Evolutionary conservation across 2,113 vertebrate genomes (phyloP), one percentile per base, ranked within the genome.

Genomic region (Scophthalmus maximus): DNA sequence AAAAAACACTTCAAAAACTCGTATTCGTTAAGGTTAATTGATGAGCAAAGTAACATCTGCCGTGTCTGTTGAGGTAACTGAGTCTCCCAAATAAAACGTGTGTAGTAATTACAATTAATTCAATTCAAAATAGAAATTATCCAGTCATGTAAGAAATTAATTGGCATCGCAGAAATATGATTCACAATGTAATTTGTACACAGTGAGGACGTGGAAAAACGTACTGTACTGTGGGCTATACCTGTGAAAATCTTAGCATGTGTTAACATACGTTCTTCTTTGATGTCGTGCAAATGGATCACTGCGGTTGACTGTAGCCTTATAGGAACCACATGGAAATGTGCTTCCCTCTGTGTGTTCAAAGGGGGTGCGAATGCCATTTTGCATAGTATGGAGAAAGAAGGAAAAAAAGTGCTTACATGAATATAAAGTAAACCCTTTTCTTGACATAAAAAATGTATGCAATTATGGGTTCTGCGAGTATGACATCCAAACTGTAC

Each of bases 221-320:
- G 25, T 27, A 71, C 17, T 14, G 23, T 26, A 6, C 22, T 3
- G n/a, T n/a, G n/a, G n/a, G n/a, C n/a, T n/a, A 8, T 10, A 53
- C 57, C 67, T 68, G 61, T 22, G 40, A 56, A 47, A 42, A 40
- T 75, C 52, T 25, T 12, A 0, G 25, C 52, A 2, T 27, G 18
- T 49, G 73, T 68, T 63, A 30, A 67, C 59, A 68, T 53, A n/a
- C 17, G 12, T 75, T 23, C 10, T 6, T 38, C 73, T 73, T 78
- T 75, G 72, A 76, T 69, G 69, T 60, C 25, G 32, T 51, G 51
- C 50, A 74, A 77, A 79, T 18, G 65, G 44, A 72, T 62, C 49
- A 26, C 57, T 59, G n/a, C n/a, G 14, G 30, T 50, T 57, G 51
- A 66, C 42, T 6, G n/a, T n/a, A 29, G 66, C 66, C 10, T 23